phyloP scores from a whole-genome alignment of 1,140 invertebrate genomes.

The Sitodiplosis mosellana region DNA sequence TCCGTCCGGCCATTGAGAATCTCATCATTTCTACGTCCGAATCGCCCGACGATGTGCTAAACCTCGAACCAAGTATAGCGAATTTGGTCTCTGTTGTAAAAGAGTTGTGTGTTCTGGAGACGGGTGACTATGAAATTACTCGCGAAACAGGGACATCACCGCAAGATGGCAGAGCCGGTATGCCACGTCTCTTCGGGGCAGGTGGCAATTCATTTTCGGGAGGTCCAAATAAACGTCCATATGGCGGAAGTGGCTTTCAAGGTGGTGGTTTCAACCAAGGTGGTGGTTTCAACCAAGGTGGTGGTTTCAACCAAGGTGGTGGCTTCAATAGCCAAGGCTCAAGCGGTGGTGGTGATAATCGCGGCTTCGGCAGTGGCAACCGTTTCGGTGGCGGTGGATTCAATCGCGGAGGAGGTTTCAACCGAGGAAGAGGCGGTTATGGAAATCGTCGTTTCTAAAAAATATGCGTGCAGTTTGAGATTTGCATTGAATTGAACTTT shows the following conservation, averaged over 20 bases:
- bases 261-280: constrained; percentile 7
- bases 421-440: constrained; percentile 1
- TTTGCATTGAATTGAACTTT: no score
- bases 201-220: constrained; percentile 16
- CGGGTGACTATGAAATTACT: constrained; percentile 47
- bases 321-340: constrained; percentile 3
- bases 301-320: constrained; percentile 2
- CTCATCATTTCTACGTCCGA: constrained; percentile 59
- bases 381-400: constrained; percentile 7
- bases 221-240: no score
- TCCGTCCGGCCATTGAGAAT: constrained; percentile 74
- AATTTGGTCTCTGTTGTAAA: constrained; percentile 43
- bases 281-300: neutral
- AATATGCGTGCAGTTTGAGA: no score
- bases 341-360: constrained; percentile 10
- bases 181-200: constrained; percentile 21
- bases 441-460: neutral
- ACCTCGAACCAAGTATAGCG: constrained; percentile 32
- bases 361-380: constrained; percentile 7
- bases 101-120: constrained; percentile 47
- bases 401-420: constrained; percentile 5
- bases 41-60: constrained; percentile 51
- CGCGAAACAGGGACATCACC: constrained; percentile 22
- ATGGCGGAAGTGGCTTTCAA: constrained; percentile 6
- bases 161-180: constrained; percentile 26